Percentiles rank a stretch among this genome's conserved stretches.
Evolutionary conservation across 2,797 vertebrate species (phyloP).

Genomic region (Poecilia velifera): DNA sequence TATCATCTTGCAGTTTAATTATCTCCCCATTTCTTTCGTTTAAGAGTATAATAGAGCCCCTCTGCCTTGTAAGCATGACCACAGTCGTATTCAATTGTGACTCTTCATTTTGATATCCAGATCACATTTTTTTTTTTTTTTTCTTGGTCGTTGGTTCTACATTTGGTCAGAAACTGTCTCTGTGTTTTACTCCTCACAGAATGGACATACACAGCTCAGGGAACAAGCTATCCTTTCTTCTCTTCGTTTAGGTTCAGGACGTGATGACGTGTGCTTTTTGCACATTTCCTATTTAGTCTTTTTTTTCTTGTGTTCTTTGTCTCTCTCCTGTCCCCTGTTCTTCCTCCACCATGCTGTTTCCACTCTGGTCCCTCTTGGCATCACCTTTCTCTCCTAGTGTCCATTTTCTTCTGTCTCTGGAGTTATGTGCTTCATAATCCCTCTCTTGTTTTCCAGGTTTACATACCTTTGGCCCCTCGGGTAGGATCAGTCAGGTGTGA

Average conservation of each 20-base stretch:
- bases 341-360: conserved; percentile 44
- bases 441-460: conserved; percentile 42
- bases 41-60: not conserved
- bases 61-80: not conserved
- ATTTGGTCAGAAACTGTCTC: not conserved
- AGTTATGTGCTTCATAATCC: conserved; percentile 47
- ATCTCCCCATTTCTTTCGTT: conserved; percentile 31
- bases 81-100: not conserved
- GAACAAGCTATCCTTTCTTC: not conserved
- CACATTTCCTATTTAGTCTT: not conserved
- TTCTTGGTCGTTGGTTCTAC: not conserved
- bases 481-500: conserved; percentile 60
- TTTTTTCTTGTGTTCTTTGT: not conserved
- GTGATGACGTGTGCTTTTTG: not conserved
- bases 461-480: conserved; percentile 38
- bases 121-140: not conserved
- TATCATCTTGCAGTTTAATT: conserved; percentile 4
- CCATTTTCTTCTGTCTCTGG: conserved; percentile 10
- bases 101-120: not conserved
- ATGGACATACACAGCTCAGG: not conserved
- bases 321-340: not conserved
- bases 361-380: conserved; percentile 33
- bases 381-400: conserved; percentile 24
- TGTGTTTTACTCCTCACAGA: not conserved
- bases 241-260: conserved; percentile 15